Evolutionary conservation across 2,888 invertebrate species (phyloP).

Genomic region (Agrotis segetum): DNA sequence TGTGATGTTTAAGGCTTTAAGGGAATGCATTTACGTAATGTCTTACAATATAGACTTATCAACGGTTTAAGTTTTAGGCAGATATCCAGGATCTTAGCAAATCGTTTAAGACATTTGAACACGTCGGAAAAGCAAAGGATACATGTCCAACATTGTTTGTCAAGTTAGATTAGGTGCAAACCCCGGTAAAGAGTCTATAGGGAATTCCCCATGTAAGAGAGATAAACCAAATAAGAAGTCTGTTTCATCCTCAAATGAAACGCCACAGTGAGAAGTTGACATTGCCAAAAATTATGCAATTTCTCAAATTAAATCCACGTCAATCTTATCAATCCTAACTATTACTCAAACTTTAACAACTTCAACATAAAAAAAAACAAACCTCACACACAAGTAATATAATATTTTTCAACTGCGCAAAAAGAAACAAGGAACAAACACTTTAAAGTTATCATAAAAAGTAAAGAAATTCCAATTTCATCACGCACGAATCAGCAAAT

Average conservation of each 20-base stretch:
- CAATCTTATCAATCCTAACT: slow-evolving; percentile 25
- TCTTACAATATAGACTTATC: too few relatives aligned
- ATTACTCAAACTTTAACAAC: neutral
- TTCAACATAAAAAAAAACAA: slow-evolving; percentile 6
- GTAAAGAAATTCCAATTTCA: slow-evolving; percentile 62
- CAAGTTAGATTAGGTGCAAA: neutral
- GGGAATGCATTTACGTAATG: too few relatives aligned
- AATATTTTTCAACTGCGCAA: slow-evolving; percentile 35
- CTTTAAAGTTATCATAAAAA: slow-evolving; percentile 55
- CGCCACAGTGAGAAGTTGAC: neutral
- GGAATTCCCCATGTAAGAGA: neutral
- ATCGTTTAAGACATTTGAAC: too few relatives aligned
- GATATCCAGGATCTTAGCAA: too few relatives aligned
- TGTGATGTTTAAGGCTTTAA: neutral
- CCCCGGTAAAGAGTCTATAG: neutral
- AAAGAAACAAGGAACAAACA: slow-evolving; percentile 62
- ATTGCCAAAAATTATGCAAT: slow-evolving; percentile 3
- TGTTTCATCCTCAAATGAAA: neutral
- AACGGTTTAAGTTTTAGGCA: too few relatives aligned
- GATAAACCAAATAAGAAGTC: neutral
- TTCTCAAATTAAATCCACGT: slow-evolving; percentile 14
- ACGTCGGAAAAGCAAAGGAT: too few relatives aligned
- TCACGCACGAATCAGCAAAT: slow-evolving; percentile 69
- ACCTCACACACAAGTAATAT: neutral
- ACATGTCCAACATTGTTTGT: neutral